Evolutionary conservation across 2,888 invertebrate species (phyloP).

Genomic region (Nezara viridula): DNA sequence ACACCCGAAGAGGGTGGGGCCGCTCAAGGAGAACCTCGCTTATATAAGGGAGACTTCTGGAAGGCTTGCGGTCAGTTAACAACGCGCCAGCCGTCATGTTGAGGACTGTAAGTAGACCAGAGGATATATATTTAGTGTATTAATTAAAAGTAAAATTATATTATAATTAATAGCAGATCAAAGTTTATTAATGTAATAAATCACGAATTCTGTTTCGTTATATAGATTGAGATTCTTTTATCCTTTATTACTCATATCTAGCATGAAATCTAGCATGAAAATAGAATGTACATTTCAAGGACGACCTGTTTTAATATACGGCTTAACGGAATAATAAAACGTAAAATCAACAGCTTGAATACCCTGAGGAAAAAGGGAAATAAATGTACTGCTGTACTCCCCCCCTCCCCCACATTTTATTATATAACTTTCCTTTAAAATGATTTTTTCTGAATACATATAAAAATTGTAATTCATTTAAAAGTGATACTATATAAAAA

Average conservation of each 20-base stretch:
- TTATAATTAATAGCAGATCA: not conserved
- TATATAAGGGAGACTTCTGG: not conserved
- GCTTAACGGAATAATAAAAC: not conserved
- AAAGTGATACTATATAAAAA: too few species aligned
- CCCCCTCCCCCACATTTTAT: too few species aligned
- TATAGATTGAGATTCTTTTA: not conserved
- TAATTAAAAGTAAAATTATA: not conserved
- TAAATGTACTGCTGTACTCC: too few species aligned
- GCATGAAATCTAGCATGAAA: not conserved
- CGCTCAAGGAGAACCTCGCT: conserved; percentile 21
- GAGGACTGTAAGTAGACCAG: conserved; percentile 6
- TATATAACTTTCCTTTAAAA: too few species aligned
- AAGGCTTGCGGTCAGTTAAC: not conserved
- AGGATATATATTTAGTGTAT: not conserved
- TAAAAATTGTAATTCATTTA: too few species aligned
- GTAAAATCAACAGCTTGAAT: not conserved
- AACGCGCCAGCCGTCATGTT: conserved; percentile 18
- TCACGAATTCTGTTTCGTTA: not conserved
- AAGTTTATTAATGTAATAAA: too few species aligned
- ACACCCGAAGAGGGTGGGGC: conserved; percentile 1
- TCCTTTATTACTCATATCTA: not conserved
- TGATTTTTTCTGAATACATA: too few species aligned
- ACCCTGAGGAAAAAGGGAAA: not conserved
- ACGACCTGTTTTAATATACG: not conserved
- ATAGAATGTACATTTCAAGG: not conserved